Base-by-base conservation (phyloP, 1,140 invertebrate genomes). In the Bicyclus anynana region DNA sequence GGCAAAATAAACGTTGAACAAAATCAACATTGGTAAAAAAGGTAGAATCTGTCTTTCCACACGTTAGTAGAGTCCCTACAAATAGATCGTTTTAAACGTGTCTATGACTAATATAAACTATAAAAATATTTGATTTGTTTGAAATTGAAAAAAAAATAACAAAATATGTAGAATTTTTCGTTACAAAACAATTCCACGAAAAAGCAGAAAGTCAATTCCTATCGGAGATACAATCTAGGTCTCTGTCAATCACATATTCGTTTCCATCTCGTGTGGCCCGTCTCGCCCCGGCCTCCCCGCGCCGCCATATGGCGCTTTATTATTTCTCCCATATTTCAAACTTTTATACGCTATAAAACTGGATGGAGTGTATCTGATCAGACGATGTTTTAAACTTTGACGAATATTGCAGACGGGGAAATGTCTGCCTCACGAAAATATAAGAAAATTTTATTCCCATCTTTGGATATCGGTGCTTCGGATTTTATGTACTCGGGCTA, bases 301-400 rank as follows among this genome's bases (percentile, higher is more conserved):
- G 20, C 40, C 10, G 40, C 17, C 40, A 44, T 44, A 44, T 44
- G 40, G 40, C 40, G 40, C 16, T 44, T 44, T 44, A 44, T 44
- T 44, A 44, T 44, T 44, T 44, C 40, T 18, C 40, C 40, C 40
- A 44, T 44, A 44, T 44, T 44, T 44, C 40, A 44, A 44, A 44
- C 1, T 44, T 44, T 44, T 20, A 44, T 16, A 38, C 37, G 38
- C 16, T 44, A 44, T 44, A 44, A 44, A 44, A 44, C 40, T 20
- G 40, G 40, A 44, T 44, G 40, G 40, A 44, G 40, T 44, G 17
- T 20, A 20, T 44, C 40, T 44, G 40, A 44, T 44, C 40, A 20
- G 40, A 44, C 40, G 40, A 16, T 44, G 17, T 20, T 44, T 44
- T 44, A 44, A 44, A 44, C 14, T 44, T 20, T 44, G 17, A 44